phyloP scores from a whole-genome alignment of 2,888 invertebrate species.

The Criorhina ranunculi region DNA sequence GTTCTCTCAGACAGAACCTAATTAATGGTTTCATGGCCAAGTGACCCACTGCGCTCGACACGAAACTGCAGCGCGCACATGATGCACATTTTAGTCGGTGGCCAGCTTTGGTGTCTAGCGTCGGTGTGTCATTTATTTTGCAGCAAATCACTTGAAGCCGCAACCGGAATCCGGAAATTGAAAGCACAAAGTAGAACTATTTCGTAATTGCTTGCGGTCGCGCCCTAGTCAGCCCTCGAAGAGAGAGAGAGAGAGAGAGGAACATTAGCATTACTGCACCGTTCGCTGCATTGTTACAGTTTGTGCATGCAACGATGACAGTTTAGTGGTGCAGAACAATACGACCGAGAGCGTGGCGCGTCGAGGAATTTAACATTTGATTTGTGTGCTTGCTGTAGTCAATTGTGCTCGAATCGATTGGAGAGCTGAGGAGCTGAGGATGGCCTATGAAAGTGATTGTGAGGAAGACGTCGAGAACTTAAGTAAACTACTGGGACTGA shows the following conservation, averaged over 20 bases:
- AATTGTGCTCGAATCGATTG: constrained; percentile 1
- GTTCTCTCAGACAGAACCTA: constrained; percentile 44
- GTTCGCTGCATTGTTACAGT: constrained; percentile 32
- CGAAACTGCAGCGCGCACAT: constrained; percentile 48
- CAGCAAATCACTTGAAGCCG: constrained; percentile 21
- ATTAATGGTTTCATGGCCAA: constrained; percentile 52
- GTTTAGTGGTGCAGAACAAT: constrained; percentile 52
- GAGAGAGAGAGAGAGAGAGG: constrained; percentile 3
- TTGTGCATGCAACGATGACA: constrained; percentile 42
- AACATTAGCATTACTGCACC: constrained; percentile 22
- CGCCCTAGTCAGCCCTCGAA: background rate
- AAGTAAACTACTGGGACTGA: constrained; percentile 78
- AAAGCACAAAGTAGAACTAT: constrained; percentile 58
- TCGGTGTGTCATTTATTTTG: constrained; percentile 17
- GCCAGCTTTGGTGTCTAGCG: constrained; percentile 61
- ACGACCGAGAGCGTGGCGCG: constrained; percentile 21
- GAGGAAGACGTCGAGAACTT: constrained; percentile 81
- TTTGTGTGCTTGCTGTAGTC: no score
- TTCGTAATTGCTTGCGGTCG: constrained; percentile 48
- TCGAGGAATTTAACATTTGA: constrained; percentile 11
- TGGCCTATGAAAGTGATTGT: constrained; percentile 77
- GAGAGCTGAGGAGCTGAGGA: constrained; percentile 21
- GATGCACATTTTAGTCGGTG: constrained; percentile 63
- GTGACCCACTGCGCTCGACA: constrained; percentile 53
- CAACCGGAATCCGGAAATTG: constrained; percentile 59